phyloP scores from a whole-genome alignment of 2,888 invertebrate genomes.

The Drosophila borealis region DNA sequence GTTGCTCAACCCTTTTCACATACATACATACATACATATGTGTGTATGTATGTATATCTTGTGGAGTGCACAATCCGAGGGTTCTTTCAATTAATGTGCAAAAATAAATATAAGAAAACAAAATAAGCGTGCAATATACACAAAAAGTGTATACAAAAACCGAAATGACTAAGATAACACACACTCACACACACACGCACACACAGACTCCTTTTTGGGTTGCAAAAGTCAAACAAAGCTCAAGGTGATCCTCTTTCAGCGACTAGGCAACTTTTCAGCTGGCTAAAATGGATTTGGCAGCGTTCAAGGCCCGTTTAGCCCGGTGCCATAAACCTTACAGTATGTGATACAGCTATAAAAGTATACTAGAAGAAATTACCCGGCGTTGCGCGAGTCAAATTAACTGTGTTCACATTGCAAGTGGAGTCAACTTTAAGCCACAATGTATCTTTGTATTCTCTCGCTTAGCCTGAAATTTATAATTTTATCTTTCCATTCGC shows the following conservation, averaged over 20 bases:
- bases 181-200: slow-evolving; percentile 8
- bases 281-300: slow-evolving; percentile 29
- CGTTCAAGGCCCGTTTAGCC: slow-evolving; percentile 31
- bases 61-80: slow-evolving; percentile 2
- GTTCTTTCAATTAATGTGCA: slow-evolving; percentile 11
- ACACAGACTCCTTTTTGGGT: slow-evolving; percentile 40
- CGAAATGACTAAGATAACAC: slow-evolving; percentile 22
- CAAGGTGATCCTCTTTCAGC: slow-evolving; percentile 59
- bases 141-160: slow-evolving; percentile 1
- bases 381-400: too few relatives aligned
- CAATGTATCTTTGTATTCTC: too few relatives aligned
- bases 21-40: too few relatives aligned
- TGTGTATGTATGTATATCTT: slow-evolving; percentile 1
- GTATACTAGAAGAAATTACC: background rate
- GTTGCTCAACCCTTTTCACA: slow-evolving; percentile 2
- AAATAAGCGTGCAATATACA: background rate
- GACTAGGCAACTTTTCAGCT: slow-evolving; percentile 39
- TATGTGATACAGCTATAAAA: background rate
- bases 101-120: slow-evolving; percentile 1
- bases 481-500: too few relatives aligned
- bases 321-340: slow-evolving; percentile 22
- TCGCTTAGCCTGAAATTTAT: too few relatives aligned
- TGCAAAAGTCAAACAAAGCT: slow-evolving; percentile 62
- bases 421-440: too few relatives aligned
- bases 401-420: too few relatives aligned